A percentile compares a stretch with the other conserved stretches of the same genome.
Conservation (phyloP, 1,140 invertebrate genomes). For the Drosophila neocordata region DNA sequence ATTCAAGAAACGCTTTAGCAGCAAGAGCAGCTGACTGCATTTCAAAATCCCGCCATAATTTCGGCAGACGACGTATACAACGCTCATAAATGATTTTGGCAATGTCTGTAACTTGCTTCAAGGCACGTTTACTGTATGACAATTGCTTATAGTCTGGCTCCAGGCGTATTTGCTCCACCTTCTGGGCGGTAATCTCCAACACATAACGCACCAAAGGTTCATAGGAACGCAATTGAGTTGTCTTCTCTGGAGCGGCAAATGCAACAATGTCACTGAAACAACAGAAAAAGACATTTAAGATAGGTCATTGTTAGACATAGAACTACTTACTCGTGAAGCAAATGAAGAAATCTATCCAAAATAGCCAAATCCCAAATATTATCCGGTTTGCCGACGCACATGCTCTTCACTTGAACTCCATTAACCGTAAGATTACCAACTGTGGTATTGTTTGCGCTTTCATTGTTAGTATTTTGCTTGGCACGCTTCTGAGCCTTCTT, state of each 20-base stretch:
- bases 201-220: constrained; percentile 69
- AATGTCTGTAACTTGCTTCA: constrained; percentile 75
- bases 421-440: constrained; percentile 61
- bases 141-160: constrained; percentile 78
- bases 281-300: background rate
- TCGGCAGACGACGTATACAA: constrained; percentile 74
- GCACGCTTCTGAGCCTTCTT: constrained; percentile 60
- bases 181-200: constrained; percentile 44
- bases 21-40: constrained; percentile 81
- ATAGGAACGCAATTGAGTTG: constrained; percentile 55
- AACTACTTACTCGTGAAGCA: constrained; percentile 67
- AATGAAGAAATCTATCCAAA: constrained; percentile 60
- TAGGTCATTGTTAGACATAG: too few relatives aligned
- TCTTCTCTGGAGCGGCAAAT: constrained; percentile 60
- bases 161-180: constrained; percentile 58
- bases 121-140: constrained; percentile 63
- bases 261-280: constrained; percentile 64
- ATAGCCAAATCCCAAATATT: constrained; percentile 79
- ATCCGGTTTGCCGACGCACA: constrained; percentile 53
- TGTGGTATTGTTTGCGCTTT: constrained; percentile 21
- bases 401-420: constrained; percentile 54
- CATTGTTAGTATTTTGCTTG: constrained; percentile 35
- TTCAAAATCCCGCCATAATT: constrained; percentile 82
- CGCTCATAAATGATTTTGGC: constrained; percentile 81
- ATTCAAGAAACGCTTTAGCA: constrained; percentile 85